These are phyloP conservation scores for Chlamydotis undulata DNA, from an alignment of 2,113 vertebrate species.

Conservation along the genomic window DNA sequence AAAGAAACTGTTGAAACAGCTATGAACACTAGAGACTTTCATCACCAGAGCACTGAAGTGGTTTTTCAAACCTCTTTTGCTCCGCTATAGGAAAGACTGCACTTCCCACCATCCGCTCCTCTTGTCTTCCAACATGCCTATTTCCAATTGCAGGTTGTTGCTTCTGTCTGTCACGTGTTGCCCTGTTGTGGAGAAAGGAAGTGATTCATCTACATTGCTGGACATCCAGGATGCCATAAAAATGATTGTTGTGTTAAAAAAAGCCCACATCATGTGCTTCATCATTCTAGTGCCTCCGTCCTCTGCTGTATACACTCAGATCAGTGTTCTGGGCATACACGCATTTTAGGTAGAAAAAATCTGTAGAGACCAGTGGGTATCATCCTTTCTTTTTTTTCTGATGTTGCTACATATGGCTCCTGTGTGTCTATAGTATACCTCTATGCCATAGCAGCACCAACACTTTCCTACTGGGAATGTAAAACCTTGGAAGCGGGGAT, in stretches of 20 bases:
- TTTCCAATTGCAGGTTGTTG: accelerated
- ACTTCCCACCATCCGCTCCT: background rate
- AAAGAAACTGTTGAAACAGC: background rate
- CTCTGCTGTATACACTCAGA: background rate
- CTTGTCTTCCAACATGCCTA: background rate
- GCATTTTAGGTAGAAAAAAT: background rate
- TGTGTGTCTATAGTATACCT: background rate
- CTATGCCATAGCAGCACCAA: background rate
- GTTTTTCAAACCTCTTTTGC: background rate
- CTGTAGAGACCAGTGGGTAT: background rate
- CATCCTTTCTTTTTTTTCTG: background rate
- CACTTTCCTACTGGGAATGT: background rate
- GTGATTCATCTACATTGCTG: background rate
- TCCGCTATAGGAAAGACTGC: background rate
- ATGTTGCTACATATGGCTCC: background rate
- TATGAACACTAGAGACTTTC: background rate
- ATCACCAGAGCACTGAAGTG: too few species aligned
- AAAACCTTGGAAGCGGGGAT: background rate
- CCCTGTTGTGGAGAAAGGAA: background rate
- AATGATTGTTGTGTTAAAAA: background rate
- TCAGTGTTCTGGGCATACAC: background rate
- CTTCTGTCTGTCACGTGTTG: background rate
- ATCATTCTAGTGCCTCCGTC: background rate
- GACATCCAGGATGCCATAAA: background rate
- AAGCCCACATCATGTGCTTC: background rate